These are phyloP conservation scores for Cephus runcator DNA, from an alignment of 2,888 invertebrate genomes.

Conservation along the genomic window DNA sequence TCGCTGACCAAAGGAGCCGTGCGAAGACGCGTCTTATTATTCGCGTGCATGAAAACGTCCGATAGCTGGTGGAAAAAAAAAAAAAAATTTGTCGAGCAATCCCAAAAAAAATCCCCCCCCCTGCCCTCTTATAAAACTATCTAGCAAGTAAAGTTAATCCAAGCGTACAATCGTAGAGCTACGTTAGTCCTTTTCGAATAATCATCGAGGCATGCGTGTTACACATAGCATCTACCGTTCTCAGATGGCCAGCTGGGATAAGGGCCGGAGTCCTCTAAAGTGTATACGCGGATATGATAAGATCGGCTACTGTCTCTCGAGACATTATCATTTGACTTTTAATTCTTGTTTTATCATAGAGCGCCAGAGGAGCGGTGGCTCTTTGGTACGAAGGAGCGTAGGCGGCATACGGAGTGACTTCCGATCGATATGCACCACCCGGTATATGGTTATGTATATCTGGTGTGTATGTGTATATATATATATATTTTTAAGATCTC, in stretches of 20 bases:
- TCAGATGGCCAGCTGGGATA: conserved; percentile 10
- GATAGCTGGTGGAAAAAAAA: not conserved
- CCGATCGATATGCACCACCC: conserved; percentile 19
- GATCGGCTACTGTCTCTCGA: conserved; percentile 21
- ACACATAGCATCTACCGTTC: conserved; percentile 19
- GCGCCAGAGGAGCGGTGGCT: conserved; percentile 1
- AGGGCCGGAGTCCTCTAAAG: conserved; percentile 12
- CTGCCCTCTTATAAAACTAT: not conserved
- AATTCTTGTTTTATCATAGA: conserved; percentile 13
- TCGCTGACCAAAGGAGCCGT: not conserved
- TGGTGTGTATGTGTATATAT: no score
- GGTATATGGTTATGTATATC: not conserved
- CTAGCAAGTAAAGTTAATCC: conserved; percentile 7
- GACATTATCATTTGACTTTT: conserved; percentile 22
- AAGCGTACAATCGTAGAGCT: conserved; percentile 11
- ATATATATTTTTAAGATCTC: not conserved
- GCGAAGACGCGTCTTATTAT: not conserved
- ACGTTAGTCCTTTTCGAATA: conserved; percentile 10
- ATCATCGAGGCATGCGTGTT: conserved; percentile 21
- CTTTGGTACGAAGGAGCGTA: conserved; percentile 5
- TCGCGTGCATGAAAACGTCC: not conserved
- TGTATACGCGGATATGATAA: conserved; percentile 16
- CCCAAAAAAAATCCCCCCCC: not conserved
- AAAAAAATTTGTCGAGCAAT: not conserved
- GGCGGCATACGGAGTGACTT: conserved; percentile 15